phyloP scores from a whole-genome alignment of 2,888 invertebrate genomes.

The Cataglyphis livida region DNA sequence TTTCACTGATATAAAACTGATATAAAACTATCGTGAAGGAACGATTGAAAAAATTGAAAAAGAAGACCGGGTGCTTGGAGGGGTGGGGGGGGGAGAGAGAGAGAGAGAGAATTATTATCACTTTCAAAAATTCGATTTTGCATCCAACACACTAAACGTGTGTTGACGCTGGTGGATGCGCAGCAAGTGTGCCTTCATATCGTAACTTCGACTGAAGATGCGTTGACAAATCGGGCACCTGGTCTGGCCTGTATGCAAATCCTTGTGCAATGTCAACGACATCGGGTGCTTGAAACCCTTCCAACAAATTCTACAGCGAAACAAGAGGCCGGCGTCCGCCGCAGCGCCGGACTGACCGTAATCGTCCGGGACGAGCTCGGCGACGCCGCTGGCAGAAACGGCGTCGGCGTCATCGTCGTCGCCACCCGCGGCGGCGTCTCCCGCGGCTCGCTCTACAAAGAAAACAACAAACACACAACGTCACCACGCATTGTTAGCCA shows the following conservation, averaged over 20 bases:
- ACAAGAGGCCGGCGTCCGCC: conserved; percentile 87
- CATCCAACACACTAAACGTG: conserved; percentile 73
- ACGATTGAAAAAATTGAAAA: background rate
- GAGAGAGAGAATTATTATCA: conserved; percentile 50
- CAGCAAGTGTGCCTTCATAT: conserved; percentile 88
- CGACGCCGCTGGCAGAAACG: conserved; percentile 76
- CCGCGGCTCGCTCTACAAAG: conserved; percentile 81
- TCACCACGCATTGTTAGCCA: conserved; percentile 73
- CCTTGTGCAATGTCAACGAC: conserved; percentile 88
- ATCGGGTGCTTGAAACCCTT: conserved; percentile 89
- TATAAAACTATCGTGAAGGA: background rate
- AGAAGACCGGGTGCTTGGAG: background rate
- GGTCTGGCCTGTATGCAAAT: conserved; percentile 89
- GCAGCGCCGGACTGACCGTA: conserved; percentile 75
- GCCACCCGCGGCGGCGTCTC: conserved; percentile 69
- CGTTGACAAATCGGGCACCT: conserved; percentile 89
- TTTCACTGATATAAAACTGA: background rate
- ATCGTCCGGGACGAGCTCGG: conserved; percentile 80
- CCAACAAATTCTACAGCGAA: conserved; percentile 88
- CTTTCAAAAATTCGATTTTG: conserved; percentile 73
- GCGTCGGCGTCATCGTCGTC: conserved; percentile 77
- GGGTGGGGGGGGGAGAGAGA: background rate
- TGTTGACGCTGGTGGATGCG: conserved; percentile 87
- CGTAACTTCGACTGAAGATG: conserved; percentile 88
- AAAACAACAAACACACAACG: conserved; percentile 79